Evolutionary conservation across 2,888 invertebrate species (phyloP), one percentile per base, ranked within the genome.

Genomic region (Eristalis arbustorum): DNA sequence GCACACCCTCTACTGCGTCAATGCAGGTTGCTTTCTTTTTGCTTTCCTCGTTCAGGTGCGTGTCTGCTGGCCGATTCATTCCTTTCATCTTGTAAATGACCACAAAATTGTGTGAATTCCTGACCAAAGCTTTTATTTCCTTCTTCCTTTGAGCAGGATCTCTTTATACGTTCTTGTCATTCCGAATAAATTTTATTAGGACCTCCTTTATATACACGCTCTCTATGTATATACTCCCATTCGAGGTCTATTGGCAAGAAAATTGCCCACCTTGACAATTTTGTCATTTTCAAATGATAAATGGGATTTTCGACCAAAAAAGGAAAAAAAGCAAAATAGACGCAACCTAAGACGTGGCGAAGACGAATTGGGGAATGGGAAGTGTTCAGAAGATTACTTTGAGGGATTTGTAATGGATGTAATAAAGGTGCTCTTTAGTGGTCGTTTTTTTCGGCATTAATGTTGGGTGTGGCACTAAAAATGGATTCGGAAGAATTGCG

Each of bases 241-340:
- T 71, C 42, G 37, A 64, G 63, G 68, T 73, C 49, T 73, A 76
- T 76, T 57, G 81, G 31, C 28, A 69, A 75, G 75, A 67, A 80
- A 80, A 80, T 71, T 80, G 80, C 67, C 75, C 68, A 77, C 81
- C 81, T 81, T 81, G 31, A 69, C 64, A 85, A 85, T 85, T 84
- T 81, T 80, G 84, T 84, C 72, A 28, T 80, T 84, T 69, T 81
- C 63, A 59, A 85, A 85, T 85, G 76, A 85, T 81, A 81, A 85
- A 85, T 85, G 72, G 62, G 76, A 73, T 81, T 73, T 85, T 73
- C 63, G 31, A 31, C 14, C 56, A 68, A 76, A 42, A 40, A 42
- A 73, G 67, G 64, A 31, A 64, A n/a, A 8, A 1, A 34, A 8
- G n/a, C 34, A n/a, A n/a, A n/a, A 8, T 49, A 31, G 62, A 72